Conservation (phyloP, 37 sponge, comb jelly and placozoan species). For the Trichoplax adhaerens region DNA sequence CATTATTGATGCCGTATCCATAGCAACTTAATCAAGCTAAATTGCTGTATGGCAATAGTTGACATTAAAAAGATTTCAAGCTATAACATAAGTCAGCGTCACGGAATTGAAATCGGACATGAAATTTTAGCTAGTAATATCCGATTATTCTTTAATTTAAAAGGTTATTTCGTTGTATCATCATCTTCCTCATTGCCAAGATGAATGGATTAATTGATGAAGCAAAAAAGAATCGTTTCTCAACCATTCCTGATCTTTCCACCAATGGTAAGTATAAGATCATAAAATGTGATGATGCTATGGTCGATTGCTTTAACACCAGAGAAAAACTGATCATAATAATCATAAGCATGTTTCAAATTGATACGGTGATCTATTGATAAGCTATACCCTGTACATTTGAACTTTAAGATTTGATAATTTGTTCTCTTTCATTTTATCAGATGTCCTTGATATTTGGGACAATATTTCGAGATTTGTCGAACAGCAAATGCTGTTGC, state of each 20-base stretch:
- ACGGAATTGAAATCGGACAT: too few species aligned
- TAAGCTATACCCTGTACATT: neutral
- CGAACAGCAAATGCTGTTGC: slow-evolving; percentile 31
- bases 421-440: neutral
- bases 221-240: slow-evolving; percentile 24
- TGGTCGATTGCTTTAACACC: too few species aligned
- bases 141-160: too few species aligned
- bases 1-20: too few species aligned
- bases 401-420: neutral
- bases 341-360: neutral
- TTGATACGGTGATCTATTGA: neutral
- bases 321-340: too few species aligned
- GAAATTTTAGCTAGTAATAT: too few species aligned
- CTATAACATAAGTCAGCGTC: too few species aligned
- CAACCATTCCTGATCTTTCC: slow-evolving; percentile 24
- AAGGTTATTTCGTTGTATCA: too few species aligned
- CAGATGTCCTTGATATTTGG: slow-evolving; percentile 50
- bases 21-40: too few species aligned
- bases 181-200: too few species aligned
- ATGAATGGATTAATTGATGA: slow-evolving; percentile 23
- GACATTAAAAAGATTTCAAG: too few species aligned
- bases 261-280: slow-evolving; percentile 29
- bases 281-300: neutral
- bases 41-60: too few species aligned
- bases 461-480: slow-evolving; percentile 32